phyloP scores from a whole-genome alignment of 53 echinoderm and acorn worm genomes.

The Echinarachnius parma region DNA sequence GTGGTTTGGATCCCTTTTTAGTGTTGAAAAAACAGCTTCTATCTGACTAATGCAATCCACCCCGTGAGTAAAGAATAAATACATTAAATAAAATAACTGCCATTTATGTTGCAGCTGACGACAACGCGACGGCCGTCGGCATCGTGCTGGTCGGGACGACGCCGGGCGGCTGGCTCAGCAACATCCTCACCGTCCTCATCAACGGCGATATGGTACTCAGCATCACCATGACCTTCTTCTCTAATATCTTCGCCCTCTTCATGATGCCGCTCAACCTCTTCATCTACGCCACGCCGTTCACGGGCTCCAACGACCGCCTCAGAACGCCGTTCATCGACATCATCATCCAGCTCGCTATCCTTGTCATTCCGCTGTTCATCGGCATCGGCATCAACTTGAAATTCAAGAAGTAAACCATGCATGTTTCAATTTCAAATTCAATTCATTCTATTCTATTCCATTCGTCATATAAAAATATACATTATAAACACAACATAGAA shows the following conservation, averaged over 20 bases:
- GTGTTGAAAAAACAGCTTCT: no score
- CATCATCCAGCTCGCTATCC: conserved; percentile 58
- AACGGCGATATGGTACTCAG: conserved; percentile 87
- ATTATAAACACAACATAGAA: no score
- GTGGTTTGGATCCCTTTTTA: no score
- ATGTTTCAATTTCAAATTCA: no score
- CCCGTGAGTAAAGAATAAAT: no score
- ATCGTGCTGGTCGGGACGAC: conserved; percentile 83
- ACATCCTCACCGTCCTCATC: conserved; percentile 70
- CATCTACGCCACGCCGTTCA: conserved; percentile 74
- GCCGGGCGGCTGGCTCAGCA: conserved; percentile 91
- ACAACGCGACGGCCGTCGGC: conserved; percentile 64
- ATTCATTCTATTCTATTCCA: no score
- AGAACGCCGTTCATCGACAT: conserved; percentile 69
- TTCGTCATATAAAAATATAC: no score
- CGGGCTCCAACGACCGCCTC: conserved; percentile 48
- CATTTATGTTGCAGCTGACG: conserved; percentile 45
- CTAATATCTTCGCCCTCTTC: conserved; percentile 71
- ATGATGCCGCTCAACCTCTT: conserved; percentile 94
- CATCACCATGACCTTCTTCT: conserved; percentile 92
- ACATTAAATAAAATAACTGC: no score
- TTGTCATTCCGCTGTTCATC: conserved; percentile 66
- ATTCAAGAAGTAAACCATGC: conserved; percentile 71
- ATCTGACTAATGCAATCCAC: no score
- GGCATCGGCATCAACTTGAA: conserved; percentile 71